Evolutionary conservation across 1,140 invertebrate genomes (phyloP), one percentile per base, ranked within the genome.

Genomic region (Branchinecta lindahli): DNA sequence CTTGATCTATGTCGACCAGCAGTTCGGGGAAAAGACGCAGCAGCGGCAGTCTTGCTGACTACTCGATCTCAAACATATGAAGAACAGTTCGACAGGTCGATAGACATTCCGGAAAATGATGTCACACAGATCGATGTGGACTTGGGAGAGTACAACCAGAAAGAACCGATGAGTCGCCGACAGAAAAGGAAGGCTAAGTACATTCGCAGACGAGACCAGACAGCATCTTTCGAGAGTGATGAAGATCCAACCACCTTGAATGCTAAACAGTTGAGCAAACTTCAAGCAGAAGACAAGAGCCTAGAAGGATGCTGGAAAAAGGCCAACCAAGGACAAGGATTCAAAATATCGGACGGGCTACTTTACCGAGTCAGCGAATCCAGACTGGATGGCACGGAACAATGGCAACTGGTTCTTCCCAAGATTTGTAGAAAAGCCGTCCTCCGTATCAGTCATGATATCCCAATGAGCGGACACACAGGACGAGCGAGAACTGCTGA

Each of bases 401-500:
- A 15, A 4, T 61, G 12, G 52, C 52, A 61, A 61, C 52, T 61
- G 2, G 52, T 61, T 61, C 18, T 61, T 12, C 52, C 52, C 2
- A 1, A 6, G 18, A 15, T 20, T 61, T 61, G 52, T 20, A 61
- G 18, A 61, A 15, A 12, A 12, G 12, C 18, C 52, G 18, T 61
- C 52, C 12, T 61, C 12, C 12, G 18, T 12, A 15, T 61, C 18
- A 20, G 12, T 20, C 52, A 61, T 20, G 52, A 61, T 20, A 15
- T 20, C 12, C 18, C 12, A 20, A 15, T 61, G 18, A 61, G 52
- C 18, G 52, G 73, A n/a, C 74, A 75, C 65, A 18, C 70, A 7
- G 73, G 72, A 21, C 46, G 67, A 45, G 66, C 46, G 18, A 69
- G 68, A 44, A 74, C 73, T 15, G 8, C 20, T 10, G 44, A 66